These are phyloP conservation scores for Emydoidea blandingii DNA, from an alignment of 2,797 vertebrate species.

Conservation along the genomic window DNA sequence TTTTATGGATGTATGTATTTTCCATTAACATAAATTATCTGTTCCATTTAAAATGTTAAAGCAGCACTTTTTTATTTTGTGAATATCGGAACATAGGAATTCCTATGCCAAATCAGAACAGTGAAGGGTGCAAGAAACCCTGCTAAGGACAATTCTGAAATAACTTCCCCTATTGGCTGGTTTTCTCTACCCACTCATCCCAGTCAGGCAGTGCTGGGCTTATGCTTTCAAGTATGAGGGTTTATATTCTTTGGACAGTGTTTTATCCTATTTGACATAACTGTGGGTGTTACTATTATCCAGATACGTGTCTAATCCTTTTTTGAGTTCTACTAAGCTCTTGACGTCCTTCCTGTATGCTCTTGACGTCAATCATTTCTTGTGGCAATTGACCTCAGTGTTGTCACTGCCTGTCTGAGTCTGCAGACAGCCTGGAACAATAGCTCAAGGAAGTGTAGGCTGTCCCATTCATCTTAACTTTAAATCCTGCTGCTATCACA, in stretches of 20 bases:
- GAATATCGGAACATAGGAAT: not conserved
- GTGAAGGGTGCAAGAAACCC: not conserved
- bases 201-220: not conserved
- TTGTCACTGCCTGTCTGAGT: not conserved
- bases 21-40: not conserved
- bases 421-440: not conserved
- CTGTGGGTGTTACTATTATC: not conserved
- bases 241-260: not conserved
- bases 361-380: not conserved
- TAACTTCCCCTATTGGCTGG: not conserved
- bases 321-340: not conserved
- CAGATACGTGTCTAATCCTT: not conserved
- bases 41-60: not conserved
- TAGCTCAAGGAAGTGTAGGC: not conserved
- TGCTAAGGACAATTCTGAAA: not conserved
- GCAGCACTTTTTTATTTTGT: not conserved
- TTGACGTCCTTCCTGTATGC: no score
- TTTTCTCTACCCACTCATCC: not conserved
- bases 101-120: not conserved
- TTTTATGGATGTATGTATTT: not conserved
- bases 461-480: not conserved
- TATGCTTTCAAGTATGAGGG: not conserved
- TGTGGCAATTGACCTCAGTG: not conserved
- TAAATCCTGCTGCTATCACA: not conserved
- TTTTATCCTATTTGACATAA: not conserved